These are phyloP conservation scores for Trichomycterus rosablanca DNA, from an alignment of 2,113 vertebrate genomes.

Conservation along the genomic window DNA sequence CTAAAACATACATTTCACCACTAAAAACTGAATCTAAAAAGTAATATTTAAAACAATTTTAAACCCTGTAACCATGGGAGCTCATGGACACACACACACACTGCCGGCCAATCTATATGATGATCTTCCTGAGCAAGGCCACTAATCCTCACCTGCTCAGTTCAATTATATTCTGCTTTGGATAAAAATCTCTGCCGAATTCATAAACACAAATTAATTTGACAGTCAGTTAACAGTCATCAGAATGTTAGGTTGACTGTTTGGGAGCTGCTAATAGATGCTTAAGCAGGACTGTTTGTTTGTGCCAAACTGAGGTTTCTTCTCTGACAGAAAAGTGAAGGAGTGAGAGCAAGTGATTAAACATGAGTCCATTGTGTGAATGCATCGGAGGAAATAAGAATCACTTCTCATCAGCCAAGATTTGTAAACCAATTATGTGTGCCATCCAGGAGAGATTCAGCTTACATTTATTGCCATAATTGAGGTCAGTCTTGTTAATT, in stretches of 20 bases:
- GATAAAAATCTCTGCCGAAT: too few relatives aligned
- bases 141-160: too few relatives aligned
- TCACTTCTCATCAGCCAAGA: constrained; percentile 1
- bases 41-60: too few relatives aligned
- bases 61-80: too few relatives aligned
- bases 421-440: constrained; percentile 66
- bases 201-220: too few relatives aligned
- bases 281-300: constrained; percentile 3
- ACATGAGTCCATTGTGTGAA: constrained; percentile 24
- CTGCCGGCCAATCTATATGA: too few relatives aligned
- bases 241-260: not conserved
- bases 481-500: constrained; percentile 77
- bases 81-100: too few relatives aligned
- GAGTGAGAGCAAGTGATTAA: constrained; percentile 14
- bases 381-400: constrained; percentile 22
- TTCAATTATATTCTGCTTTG: too few relatives aligned
- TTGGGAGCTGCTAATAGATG: not conserved
- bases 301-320: constrained; percentile 12
- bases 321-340: not conserved
- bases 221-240: too few relatives aligned
- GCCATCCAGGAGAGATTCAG: constrained; percentile 53
- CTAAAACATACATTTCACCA: too few relatives aligned
- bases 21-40: too few relatives aligned
- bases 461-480: constrained; percentile 71
- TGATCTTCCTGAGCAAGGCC: too few relatives aligned